Conservation (phyloP, 2,888 invertebrate species). For the Cephalotes varians region DNA sequence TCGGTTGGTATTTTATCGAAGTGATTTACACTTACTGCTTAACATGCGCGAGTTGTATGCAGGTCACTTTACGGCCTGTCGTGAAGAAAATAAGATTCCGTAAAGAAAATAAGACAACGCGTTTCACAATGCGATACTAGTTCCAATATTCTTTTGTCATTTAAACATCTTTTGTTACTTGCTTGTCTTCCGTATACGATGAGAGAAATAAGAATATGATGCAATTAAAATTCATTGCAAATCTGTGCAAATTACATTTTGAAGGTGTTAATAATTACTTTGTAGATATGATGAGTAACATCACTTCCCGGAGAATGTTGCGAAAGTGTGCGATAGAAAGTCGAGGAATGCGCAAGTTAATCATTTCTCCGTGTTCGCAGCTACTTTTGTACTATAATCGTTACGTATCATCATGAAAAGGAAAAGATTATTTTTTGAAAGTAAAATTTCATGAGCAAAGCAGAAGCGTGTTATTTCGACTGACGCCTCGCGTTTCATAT, state of each 20-base stretch:
- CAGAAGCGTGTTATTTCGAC: background rate
- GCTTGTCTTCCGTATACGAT: background rate
- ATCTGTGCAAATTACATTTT: conserved; percentile 2
- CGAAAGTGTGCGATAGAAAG: conserved; percentile 49
- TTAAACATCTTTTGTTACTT: background rate
- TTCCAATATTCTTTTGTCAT: background rate
- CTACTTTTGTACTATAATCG: conserved; percentile 20
- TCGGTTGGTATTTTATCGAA: background rate
- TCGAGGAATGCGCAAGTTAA: conserved; percentile 30
- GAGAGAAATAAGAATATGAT: conserved; percentile 4
- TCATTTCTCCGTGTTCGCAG: background rate
- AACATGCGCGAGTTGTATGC: background rate
- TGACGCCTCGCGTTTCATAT: background rate
- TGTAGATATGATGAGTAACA: background rate
- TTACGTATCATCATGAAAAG: background rate
- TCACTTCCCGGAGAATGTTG: conserved; percentile 27
- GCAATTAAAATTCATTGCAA: conserved; percentile 31
- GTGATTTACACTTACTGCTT: background rate
- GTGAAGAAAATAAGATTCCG: background rate
- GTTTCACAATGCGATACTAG: background rate
- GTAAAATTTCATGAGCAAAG: background rate
- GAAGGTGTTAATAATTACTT: conserved; percentile 15
- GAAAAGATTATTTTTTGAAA: background rate
- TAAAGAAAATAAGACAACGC: no score
- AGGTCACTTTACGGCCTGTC: background rate